Evolutionary conservation across 1,140 invertebrate genomes (phyloP).

Genomic region (Macrosteles quadrilineatus): DNA sequence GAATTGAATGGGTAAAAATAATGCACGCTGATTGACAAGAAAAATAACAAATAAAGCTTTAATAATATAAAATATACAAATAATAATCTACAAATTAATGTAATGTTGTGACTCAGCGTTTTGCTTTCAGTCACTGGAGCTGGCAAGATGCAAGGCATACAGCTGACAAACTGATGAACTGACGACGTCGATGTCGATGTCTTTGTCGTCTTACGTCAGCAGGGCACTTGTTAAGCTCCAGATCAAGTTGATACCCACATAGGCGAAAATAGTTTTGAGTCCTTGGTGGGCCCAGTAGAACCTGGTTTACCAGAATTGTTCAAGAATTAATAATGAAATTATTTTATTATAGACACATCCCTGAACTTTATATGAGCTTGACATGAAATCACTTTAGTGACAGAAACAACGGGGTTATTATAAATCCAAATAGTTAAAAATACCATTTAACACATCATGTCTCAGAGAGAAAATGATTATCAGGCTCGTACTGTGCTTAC

Average conservation of each 20-base stretch:
- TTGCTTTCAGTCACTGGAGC: too few species aligned
- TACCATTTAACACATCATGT: not conserved
- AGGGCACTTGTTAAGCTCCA: constrained; percentile 1
- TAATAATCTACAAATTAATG: too few species aligned
- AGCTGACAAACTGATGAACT: too few species aligned
- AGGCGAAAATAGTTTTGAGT: not conserved
- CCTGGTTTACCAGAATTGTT: not conserved
- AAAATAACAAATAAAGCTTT: too few species aligned
- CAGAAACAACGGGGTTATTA: not conserved
- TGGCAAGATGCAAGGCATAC: too few species aligned
- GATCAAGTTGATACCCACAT: not conserved
- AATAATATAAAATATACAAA: too few species aligned
- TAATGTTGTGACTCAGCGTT: too few species aligned
- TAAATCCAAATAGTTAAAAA: not conserved
- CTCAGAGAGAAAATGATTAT: too few species aligned
- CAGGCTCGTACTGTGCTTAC: too few species aligned
- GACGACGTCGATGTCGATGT: too few species aligned
- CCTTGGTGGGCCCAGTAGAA: constrained; percentile 20
- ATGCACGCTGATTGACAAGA: not conserved
- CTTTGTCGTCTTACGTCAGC: not conserved
- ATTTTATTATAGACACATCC: not conserved
- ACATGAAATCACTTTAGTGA: not conserved
- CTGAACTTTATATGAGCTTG: not conserved
- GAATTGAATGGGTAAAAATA: not conserved
- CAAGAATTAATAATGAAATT: not conserved